phyloP scores from a whole-genome alignment of 92 coral and sea anemone genomes.

The Umimayanthus kanabou region DNA sequence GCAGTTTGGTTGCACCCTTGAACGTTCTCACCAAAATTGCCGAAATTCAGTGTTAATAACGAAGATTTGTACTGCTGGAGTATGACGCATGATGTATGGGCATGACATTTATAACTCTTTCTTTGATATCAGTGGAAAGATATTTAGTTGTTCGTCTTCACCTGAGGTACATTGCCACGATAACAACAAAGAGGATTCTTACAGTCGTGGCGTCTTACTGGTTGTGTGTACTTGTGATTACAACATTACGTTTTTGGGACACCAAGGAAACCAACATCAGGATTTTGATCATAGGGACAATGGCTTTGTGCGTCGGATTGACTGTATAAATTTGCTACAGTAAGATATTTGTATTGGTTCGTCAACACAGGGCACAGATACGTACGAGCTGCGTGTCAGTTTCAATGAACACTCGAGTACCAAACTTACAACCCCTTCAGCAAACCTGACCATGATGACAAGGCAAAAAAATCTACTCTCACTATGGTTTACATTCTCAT shows the following conservation, averaged over 20 bases:
- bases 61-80: background rate
- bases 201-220: background rate
- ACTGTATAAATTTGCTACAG: background rate
- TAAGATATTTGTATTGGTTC: background rate
- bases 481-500: background rate
- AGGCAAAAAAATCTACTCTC: background rate
- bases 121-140: background rate
- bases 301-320: background rate
- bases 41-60: background rate
- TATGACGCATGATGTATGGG: no score
- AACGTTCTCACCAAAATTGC: constrained; percentile 9
- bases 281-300: background rate
- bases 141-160: background rate
- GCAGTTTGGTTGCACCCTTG: background rate
- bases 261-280: background rate
- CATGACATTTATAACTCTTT: background rate
- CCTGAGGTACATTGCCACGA: background rate
- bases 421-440: background rate
- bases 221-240: background rate
- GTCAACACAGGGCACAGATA: background rate
- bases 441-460: background rate
- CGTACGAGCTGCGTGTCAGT: background rate
- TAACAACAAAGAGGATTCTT: background rate
- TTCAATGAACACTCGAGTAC: background rate
- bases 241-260: background rate